Evolutionary conservation across 2,797 vertebrate species (phyloP), one percentile per base, ranked within the genome.

Genomic region (Poecilia picta): DNA sequence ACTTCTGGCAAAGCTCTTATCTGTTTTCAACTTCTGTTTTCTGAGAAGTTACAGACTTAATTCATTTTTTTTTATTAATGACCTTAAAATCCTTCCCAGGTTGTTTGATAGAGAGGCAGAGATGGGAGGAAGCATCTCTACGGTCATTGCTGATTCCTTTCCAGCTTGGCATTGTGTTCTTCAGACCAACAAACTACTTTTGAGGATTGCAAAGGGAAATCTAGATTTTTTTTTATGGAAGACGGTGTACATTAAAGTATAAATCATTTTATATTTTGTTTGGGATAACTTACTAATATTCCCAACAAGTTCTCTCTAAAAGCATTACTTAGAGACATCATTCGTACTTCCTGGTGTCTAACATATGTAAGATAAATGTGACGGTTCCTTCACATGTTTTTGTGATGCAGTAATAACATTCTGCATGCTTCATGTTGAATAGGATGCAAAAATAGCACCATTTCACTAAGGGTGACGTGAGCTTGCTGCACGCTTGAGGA

Each of bases 401-500:
- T 28, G 33, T 18, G 28, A 49, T 36, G 47, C 57, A 20, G 8
- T 59, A 75, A 39, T 68, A 72, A 59, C 39, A 36, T 62, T 33
- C 25, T 62, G 20, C 47, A 74, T 57, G 25, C 46, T 31, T 51
- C 8, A 39, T 74, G 49, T n/a, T 28, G 59, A 70, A n/a, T n/a
- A 46, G 28, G 62, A 25, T 28, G 36, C 8, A 73, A 51, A 74
- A 74, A 53, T 2, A 70, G 46, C 18, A 1, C 25, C 36, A 79
- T 72, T 70, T 76, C 41, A 79, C 0, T 8, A n/a, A 73, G 16
- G 59, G 74, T 8, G 16, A 11, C 11, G 51, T 46, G 23, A 43
- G 36, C 1, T 2, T 74, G 66, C 83, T 88, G 77, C 73, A 45
- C 76, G 72, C 49, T 77, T 0, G 43, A 72, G 70, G 77, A 39